Base-by-base conservation (phyloP, 2,113 vertebrate genomes). In the Rhinolophus ferrumequinum region DNA sequence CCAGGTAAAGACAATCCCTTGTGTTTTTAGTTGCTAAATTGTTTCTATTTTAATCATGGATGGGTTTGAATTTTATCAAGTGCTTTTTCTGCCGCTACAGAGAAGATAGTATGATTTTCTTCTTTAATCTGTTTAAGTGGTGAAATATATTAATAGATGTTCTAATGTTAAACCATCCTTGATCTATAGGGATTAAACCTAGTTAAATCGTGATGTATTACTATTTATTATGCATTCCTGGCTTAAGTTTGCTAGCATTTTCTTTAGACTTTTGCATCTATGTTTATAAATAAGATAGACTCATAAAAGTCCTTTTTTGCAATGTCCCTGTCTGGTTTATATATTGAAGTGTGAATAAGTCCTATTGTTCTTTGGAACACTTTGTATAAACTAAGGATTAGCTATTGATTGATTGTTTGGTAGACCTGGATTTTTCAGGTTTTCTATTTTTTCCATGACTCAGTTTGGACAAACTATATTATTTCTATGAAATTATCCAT, bases 371-470 rank as follows among this genome's bases (percentile, higher is more conserved):
- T 95, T 83, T 95, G 88, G 50, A 92, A 84, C 12, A 47, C 4
- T 95, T 86, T 38, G 4, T 76, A 67, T 56, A 88, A 93, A 69
- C 33, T 88, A 85, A 16, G 26, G 33, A 44, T 82, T 70, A 94
- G 81, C 44, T 41, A 1, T 79, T 89, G 77, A 44, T 6, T 92
- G 33, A 86, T 7, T 90, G 14, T 30, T 80, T 93, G 77, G 11
- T 85, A 50, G 64, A 93, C 81, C 8, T 76, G 79, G 22, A 58
- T 85, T 81, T 75, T 96, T 88, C 30, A 85, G 28, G 19, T 88
- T 64, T 62, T 90, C n/a, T 87, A 2, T 73, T 86, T 90, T 93
- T 83, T 56, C n/a, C 33, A 21, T 73, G 15, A 52, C 1, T 92
- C 16, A 44, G 12, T 94, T 97, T 82, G 47, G 33, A 47, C 33